A percentile compares a stretch with the other conserved stretches of the same genome.
phyloP scores from a whole-genome alignment of 2,113 vertebrate species.

The Hemicordylus capensis region DNA sequence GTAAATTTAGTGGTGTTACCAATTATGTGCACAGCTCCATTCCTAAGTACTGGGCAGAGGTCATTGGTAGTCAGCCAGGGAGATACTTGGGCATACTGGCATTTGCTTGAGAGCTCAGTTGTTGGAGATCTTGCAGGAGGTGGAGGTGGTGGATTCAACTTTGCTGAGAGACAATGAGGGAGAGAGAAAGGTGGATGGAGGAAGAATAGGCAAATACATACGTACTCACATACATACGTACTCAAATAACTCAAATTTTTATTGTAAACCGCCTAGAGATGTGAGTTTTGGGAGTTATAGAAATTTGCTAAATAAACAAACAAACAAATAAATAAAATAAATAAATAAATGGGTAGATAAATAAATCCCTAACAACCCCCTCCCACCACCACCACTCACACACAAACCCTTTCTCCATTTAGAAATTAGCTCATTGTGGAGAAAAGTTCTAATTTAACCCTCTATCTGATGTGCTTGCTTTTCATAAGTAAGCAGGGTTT shows the following conservation, averaged over 20 bases:
- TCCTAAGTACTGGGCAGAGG: slow-evolving; percentile 74
- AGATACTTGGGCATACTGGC: slow-evolving; percentile 72
- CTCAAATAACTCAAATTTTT: no score
- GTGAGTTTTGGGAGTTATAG: not conserved
- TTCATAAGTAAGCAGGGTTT: not conserved
- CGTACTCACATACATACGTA: no score
- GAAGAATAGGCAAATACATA: not conserved
- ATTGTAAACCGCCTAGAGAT: no score
- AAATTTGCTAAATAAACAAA: not conserved
- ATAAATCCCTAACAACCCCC: no score
- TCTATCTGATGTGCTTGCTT: not conserved
- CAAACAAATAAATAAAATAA: no score
- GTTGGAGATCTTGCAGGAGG: slow-evolving; percentile 90
- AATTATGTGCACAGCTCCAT: slow-evolving; percentile 82
- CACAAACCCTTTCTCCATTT: not conserved
- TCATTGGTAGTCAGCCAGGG: slow-evolving; percentile 62
- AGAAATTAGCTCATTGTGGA: not conserved
- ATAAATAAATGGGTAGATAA: no score
- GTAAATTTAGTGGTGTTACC: slow-evolving; percentile 69
- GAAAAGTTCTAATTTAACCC: not conserved
- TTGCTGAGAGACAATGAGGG: slow-evolving; percentile 73
- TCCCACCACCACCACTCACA: no score
- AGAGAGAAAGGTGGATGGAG: slow-evolving; percentile 9
- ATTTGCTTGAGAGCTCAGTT: slow-evolving; percentile 89
- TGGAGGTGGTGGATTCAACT: slow-evolving; percentile 87